phyloP scores from a whole-genome alignment of 2,797 vertebrate species.

The Schizopygopsis pylzovi region DNA sequence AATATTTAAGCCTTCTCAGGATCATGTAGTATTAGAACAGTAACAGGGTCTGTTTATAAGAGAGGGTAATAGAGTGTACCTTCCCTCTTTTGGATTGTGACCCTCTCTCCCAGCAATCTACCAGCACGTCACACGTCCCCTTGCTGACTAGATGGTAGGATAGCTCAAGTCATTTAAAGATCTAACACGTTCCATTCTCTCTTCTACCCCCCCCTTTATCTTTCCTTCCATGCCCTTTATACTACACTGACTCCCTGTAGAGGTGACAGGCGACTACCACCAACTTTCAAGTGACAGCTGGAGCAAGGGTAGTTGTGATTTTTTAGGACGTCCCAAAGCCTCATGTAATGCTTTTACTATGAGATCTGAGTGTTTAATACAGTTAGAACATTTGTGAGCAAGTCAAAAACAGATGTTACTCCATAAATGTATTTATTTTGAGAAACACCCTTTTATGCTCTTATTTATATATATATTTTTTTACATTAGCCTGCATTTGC shows the following conservation, averaged over 20 bases:
- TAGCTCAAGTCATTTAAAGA: conserved; percentile 39
- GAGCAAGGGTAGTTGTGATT: conserved; percentile 80
- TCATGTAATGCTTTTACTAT: conserved; percentile 1
- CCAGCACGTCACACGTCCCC: background rate
- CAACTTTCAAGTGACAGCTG: conserved; percentile 83
- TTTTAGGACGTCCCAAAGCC: conserved; percentile 67
- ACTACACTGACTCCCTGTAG: conserved; percentile 38
- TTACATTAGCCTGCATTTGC: background rate
- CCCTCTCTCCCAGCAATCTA: conserved; percentile 35
- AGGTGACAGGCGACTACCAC: conserved; percentile 58
- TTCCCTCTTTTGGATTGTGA: conserved; percentile 27
- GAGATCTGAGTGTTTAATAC: background rate
- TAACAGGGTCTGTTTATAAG: conserved; percentile 54
- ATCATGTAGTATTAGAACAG: conserved; percentile 78
- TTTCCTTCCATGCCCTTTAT: conserved; percentile 45
- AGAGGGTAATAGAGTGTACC: conserved; percentile 35
- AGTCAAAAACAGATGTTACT: background rate
- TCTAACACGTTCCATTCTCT: conserved; percentile 40
- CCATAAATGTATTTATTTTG: background rate
- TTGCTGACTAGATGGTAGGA: conserved; percentile 14
- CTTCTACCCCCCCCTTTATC: conserved; percentile 35
- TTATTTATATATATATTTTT: no score
- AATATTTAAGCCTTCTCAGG: conserved; percentile 73
- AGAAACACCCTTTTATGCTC: background rate
- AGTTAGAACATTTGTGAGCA: background rate